Percentiles rank a stretch among this genome's conserved stretches.
phyloP scores from a whole-genome alignment of 2,113 vertebrate species.

The Eubucco bourcierii region DNA sequence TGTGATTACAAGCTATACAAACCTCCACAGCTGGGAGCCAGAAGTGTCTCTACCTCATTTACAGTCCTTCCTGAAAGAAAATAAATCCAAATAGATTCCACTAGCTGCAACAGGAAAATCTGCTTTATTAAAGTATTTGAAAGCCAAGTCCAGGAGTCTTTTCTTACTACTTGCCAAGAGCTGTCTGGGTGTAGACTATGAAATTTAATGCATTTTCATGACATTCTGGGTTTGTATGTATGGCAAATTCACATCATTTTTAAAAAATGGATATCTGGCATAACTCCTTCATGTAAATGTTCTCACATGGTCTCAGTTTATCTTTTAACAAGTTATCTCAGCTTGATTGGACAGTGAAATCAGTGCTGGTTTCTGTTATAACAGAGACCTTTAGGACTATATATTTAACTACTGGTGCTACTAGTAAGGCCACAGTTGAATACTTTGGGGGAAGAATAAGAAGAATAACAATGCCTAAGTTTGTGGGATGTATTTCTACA shows the following conservation, averaged over 20 bases:
- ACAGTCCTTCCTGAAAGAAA: conserved; percentile 2
- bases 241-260: background rate
- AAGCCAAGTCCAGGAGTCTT: background rate
- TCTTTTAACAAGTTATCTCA: background rate
- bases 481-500: background rate
- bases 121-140: background rate
- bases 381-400: background rate
- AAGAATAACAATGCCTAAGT: background rate
- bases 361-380: background rate
- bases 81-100: background rate
- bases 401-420: background rate
- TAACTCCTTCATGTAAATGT: background rate
- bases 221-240: background rate
- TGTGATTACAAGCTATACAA: conserved; percentile 7
- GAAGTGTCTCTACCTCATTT: background rate
- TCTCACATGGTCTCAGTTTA: background rate
- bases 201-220: background rate
- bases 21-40: background rate
- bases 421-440: background rate
- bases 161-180: background rate
- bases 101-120: background rate
- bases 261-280: background rate
- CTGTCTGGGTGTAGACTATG: background rate
- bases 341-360: background rate
- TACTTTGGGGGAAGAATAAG: background rate